phyloP scores from a whole-genome alignment of 2,888 invertebrate species.

The Melikaiella ostensackeni region DNA sequence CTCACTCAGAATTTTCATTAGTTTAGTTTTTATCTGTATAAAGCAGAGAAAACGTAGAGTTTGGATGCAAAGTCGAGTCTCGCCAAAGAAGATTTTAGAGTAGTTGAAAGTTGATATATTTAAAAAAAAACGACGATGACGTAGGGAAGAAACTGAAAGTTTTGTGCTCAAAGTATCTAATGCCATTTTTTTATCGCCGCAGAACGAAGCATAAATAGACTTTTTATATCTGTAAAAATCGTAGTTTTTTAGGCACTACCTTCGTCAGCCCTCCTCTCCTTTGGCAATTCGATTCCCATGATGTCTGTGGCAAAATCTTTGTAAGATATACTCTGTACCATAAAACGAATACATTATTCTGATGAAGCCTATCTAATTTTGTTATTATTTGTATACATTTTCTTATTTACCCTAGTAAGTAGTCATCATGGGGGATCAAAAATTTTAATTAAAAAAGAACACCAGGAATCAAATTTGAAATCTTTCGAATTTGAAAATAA shows the following conservation, averaged over 20 bases:
- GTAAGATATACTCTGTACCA: slow-evolving; percentile 73
- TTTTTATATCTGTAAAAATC: slow-evolving; percentile 15
- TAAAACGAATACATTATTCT: slow-evolving; percentile 69
- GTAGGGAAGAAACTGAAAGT: slow-evolving; percentile 23
- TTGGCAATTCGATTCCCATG: slow-evolving; percentile 63
- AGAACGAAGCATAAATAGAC: slow-evolving; percentile 26
- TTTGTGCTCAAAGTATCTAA: slow-evolving; percentile 29
- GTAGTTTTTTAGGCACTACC: slow-evolving; percentile 25
- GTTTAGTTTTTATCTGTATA: slow-evolving; percentile 5
- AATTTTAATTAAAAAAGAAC: no score
- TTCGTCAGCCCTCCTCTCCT: slow-evolving; percentile 52
- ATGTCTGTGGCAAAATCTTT: slow-evolving; percentile 68
- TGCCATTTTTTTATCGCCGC: slow-evolving; percentile 23
- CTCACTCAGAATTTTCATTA: neutral
- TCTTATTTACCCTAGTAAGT: neutral
- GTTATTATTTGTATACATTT: slow-evolving; percentile 38
- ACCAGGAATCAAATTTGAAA: no score
- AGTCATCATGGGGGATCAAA: neutral
- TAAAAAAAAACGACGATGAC: neutral
- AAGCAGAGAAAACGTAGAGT: slow-evolving; percentile 23
- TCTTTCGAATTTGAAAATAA: no score
- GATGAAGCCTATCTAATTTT: slow-evolving; percentile 49
- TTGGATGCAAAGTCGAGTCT: slow-evolving; percentile 25
- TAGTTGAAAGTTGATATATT: slow-evolving; percentile 18
- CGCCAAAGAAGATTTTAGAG: slow-evolving; percentile 37